A percentile compares a stretch with the other conserved stretches of the same genome.
phyloP scores from a whole-genome alignment of 2,888 invertebrate species.

The Erebia palarica region DNA sequence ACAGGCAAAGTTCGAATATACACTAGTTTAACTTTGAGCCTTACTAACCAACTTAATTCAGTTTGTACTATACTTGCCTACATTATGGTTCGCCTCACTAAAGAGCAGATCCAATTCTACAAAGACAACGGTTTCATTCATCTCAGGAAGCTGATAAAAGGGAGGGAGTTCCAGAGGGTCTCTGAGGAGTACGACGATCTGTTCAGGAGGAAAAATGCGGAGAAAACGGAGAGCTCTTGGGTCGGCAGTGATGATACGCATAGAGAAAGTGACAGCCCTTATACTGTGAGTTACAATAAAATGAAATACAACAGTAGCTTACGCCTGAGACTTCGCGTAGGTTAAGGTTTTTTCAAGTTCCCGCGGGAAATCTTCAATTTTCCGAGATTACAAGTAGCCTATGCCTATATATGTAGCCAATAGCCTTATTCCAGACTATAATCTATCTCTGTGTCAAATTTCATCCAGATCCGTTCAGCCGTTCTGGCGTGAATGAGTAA shows the following conservation, averaged over 20 bases:
- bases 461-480: too few relatives aligned
- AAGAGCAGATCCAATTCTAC: slow-evolving; percentile 74
- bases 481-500: too few relatives aligned
- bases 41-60: neutral
- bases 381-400: too few relatives aligned
- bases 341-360: too few relatives aligned
- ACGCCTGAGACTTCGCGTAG: too few relatives aligned
- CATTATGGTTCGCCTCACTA: slow-evolving; percentile 62
- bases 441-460: too few relatives aligned
- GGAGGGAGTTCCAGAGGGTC: slow-evolving; percentile 69
- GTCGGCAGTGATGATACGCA: slow-evolving; percentile 68
- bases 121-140: slow-evolving; percentile 80
- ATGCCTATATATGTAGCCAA: too few relatives aligned
- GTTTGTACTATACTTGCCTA: neutral
- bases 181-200: slow-evolving; percentile 76
- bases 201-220: slow-evolving; percentile 73
- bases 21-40: neutral
- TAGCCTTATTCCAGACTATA: too few relatives aligned
- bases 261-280: slow-evolving; percentile 50
- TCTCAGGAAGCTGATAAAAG: slow-evolving; percentile 67
- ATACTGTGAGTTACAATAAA: slow-evolving; percentile 51
- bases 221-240: slow-evolving; percentile 81
- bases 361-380: too few relatives aligned
- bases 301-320: neutral
- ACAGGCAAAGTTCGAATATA: neutral